Evolutionary conservation across 2,888 invertebrate species (phyloP).

Genomic region (Melanostoma mellinum): DNA sequence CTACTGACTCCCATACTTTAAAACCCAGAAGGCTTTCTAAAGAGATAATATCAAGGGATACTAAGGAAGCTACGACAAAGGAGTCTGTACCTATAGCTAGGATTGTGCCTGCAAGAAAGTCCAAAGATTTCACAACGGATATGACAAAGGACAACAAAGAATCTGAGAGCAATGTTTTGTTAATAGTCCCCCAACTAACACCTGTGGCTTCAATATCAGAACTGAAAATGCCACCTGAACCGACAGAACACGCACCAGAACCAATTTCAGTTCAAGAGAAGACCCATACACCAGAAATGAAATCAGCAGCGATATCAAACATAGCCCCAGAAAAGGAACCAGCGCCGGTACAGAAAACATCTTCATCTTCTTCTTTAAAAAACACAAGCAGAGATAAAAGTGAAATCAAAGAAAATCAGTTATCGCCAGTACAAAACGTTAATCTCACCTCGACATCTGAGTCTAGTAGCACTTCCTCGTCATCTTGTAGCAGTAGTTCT

Average conservation of each 20-base stretch:
- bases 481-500: conserved; percentile 84
- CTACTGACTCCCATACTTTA: conserved; percentile 72
- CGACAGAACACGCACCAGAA: neutral
- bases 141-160: conserved; percentile 73
- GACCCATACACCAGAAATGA: neutral
- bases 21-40: conserved; percentile 80
- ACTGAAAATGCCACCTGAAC: neutral
- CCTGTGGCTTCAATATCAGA: neutral
- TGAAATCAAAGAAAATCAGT: conserved; percentile 31
- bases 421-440: conserved; percentile 78
- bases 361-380: conserved; percentile 67
- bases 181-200: neutral
- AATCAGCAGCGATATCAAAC: neutral
- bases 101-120: conserved; percentile 54
- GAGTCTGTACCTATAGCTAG: conserved; percentile 41
- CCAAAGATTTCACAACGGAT: conserved; percentile 58
- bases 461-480: conserved; percentile 84
- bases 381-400: conserved; percentile 80
- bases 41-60: conserved; percentile 25
- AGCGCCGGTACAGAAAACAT: neutral
- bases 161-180: conserved; percentile 75
- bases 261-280: conserved; percentile 1
- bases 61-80: conserved; percentile 50
- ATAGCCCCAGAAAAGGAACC: neutral
- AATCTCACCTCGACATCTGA: conserved; percentile 82